Evolutionary conservation across 30 jellyfish, hydroid and myxozoan species (phyloP).

Genomic region (Pseudorhiza aurosa): DNA sequence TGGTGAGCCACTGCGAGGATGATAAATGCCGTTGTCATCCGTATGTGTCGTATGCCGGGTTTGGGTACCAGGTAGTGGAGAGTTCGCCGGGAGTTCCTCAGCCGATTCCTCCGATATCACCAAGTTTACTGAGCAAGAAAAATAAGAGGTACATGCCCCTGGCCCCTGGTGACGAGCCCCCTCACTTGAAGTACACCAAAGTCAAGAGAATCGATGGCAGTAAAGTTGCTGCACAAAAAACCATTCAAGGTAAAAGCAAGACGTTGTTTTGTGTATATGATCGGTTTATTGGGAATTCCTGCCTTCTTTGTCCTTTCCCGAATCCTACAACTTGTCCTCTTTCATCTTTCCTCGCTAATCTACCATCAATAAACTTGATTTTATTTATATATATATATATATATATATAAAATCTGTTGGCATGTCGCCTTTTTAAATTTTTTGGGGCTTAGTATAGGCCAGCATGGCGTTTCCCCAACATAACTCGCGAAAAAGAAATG

Average conservation of each 20-base stretch:
- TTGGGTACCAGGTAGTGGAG: conserved; percentile 86
- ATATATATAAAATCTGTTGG: too few relatives aligned
- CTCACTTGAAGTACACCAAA: conserved; percentile 95
- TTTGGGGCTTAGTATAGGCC: too few relatives aligned
- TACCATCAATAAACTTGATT: too few relatives aligned
- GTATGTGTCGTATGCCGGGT: conserved; percentile 71
- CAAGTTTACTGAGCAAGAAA: conserved; percentile 53
- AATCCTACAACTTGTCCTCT: too few relatives aligned
- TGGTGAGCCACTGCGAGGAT: conserved; percentile 75
- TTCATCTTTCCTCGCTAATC: too few relatives aligned
- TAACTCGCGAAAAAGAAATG: too few relatives aligned
- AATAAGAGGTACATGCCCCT: conserved; percentile 74
- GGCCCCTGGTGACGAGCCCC: conserved; percentile 97
- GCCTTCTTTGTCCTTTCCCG: too few relatives aligned
- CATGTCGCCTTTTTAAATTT: too few relatives aligned
- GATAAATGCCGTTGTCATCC: conserved; percentile 85
- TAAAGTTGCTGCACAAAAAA: conserved; percentile 94
- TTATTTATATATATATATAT: too few relatives aligned
- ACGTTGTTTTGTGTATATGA: too few relatives aligned
- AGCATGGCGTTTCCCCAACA: too few relatives aligned
- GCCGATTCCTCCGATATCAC: conserved; percentile 80
- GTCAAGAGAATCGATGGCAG: conserved; percentile 96
- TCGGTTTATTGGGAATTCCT: too few relatives aligned
- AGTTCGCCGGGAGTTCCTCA: conserved; percentile 85
- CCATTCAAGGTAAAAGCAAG: conserved; percentile 80